Evolutionary conservation across 2,113 vertebrate genomes (phyloP).

Genomic region (Saguinus midas): DNA sequence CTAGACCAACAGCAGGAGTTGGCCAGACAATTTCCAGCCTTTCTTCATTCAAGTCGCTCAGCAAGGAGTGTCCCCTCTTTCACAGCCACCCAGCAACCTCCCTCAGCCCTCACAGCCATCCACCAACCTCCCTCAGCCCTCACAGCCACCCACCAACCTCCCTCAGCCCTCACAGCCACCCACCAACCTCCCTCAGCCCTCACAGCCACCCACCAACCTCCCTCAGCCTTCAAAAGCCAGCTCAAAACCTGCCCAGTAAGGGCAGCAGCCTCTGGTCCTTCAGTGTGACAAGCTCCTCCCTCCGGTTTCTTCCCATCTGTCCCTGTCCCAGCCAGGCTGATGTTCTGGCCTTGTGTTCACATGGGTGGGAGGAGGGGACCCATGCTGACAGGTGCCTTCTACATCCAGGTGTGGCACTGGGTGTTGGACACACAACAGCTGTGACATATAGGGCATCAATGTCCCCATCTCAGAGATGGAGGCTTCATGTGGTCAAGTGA

Average conservation of each 20-base stretch:
- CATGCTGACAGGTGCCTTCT: background rate
- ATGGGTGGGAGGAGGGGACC: no score
- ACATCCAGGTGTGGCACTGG: background rate
- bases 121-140: no score
- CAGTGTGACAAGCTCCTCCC: background rate
- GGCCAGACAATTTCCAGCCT: background rate
- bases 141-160: rapidly evolving
- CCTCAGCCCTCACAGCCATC: no score
- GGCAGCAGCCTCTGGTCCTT: background rate
- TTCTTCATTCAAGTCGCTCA: background rate
- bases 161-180: no score
- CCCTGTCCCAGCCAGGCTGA: background rate
- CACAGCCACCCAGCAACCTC: rapidly evolving
- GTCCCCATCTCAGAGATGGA: background rate
- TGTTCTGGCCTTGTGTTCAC: rapidly evolving
- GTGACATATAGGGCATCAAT: background rate
- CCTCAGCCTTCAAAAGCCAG: background rate
- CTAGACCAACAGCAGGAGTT: no score
- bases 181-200: no score
- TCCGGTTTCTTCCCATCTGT: background rate
- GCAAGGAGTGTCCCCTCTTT: background rate
- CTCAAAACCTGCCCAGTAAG: rapidly evolving
- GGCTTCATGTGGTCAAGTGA: background rate
- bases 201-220: rapidly evolving
- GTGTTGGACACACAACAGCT: background rate